Base-by-base conservation (phyloP, 2,888 invertebrate species). In the Agonopterix alstromeriana region DNA sequence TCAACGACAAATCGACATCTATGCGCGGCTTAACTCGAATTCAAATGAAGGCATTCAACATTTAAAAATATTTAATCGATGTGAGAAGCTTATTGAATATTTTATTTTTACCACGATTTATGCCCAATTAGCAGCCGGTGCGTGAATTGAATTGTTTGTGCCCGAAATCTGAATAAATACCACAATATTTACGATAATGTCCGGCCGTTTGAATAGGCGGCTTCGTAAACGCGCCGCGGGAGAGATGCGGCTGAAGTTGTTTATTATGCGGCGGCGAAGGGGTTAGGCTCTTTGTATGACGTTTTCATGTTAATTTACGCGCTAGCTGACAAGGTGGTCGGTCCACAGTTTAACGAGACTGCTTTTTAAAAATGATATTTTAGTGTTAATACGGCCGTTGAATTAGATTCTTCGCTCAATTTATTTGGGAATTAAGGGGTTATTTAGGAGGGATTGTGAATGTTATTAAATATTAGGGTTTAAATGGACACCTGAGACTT, bases 81-180 rank as follows among this genome's bases (percentile, higher is more conserved):
- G 75, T 77, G 77, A 77, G 80, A 70, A 72, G 73, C 77, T 83
- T 81, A 84, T 86, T 86, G 76, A 85, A 84, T 85, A 83, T 85
- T 82, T 84, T 85, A 83, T 85, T 82, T 84, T 76, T 79, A 82
- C 73, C 68, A 73, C 81, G 77, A 86, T 82, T 85, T 85, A 86
- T 83, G 73, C 78, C 83, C 86, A 88, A 87, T 88, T 87, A 86
- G 83, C 78, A 76, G 78, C 63, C 74, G 72, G 73, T 82, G 84
- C 82, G 83, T 85, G 85, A 86, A 88, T 86, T 85, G 86, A 87
- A 88, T 88, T 88, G 87, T 87, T 86, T 78, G 87, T 79, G 76
- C 73, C 74, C 74, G 73, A 84, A 84, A 82, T 82, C 73, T 83
- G 82, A 82, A 85, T 86, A 86, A 86, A 86, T 77, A 86, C 82